phyloP scores from a whole-genome alignment of 1,140 invertebrate genomes.

The Musca domestica region DNA sequence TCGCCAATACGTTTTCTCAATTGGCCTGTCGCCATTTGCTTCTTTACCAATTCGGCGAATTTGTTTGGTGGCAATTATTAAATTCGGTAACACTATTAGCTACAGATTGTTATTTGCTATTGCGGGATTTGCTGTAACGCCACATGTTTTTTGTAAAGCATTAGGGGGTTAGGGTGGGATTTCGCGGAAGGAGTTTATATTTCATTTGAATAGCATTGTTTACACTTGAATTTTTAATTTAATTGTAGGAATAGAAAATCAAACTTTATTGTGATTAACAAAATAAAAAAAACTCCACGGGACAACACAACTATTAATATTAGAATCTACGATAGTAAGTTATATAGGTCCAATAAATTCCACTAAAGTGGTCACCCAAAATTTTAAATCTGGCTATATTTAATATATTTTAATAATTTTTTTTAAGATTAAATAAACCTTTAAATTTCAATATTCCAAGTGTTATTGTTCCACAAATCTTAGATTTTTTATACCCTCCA shows the following conservation, averaged over 20 bases:
- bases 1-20: not conserved
- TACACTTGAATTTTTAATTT: conserved; percentile 1
- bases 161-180: not conserved
- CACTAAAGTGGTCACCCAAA: too few species aligned
- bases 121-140: not conserved
- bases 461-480: too few species aligned
- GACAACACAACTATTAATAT: too few species aligned
- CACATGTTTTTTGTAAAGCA: not conserved
- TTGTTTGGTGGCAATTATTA: not conserved
- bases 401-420: too few species aligned
- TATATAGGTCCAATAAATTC: too few species aligned
- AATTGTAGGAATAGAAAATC: conserved; percentile 1
- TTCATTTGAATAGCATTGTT: conserved; percentile 2
- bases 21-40: too few species aligned
- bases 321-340: too few species aligned
- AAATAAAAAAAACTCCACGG: not conserved
- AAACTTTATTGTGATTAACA: not conserved
- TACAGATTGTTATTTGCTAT: not conserved
- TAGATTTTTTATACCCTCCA: too few species aligned
- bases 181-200: not conserved
- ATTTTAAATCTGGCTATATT: too few species aligned
- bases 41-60: not conserved
- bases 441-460: too few species aligned
- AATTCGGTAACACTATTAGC: not conserved
- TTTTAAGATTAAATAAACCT: too few species aligned